These are phyloP conservation scores for Herpetotheres cachinnans DNA, from an alignment of 2,113 vertebrate species.

Conservation along the genomic window DNA sequence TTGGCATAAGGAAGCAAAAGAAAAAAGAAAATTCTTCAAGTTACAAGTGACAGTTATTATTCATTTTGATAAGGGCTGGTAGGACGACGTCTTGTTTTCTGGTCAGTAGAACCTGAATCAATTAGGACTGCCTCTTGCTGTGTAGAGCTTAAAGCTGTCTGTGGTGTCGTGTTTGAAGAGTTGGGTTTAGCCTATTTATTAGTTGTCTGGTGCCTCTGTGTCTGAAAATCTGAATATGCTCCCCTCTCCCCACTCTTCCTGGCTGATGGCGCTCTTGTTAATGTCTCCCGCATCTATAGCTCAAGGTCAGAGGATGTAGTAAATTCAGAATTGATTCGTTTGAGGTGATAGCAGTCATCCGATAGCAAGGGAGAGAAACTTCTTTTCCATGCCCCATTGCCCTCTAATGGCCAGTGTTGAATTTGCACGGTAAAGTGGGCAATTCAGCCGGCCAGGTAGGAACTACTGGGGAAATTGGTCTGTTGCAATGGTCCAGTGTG, in stretches of 20 bases:
- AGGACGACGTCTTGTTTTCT: fast-evolving
- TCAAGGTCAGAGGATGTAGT: conserved; percentile 20
- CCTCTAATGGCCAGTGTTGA: background rate
- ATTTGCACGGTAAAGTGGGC: background rate
- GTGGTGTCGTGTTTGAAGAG: background rate
- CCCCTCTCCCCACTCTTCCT: background rate
- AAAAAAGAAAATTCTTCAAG: background rate
- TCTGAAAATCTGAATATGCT: background rate
- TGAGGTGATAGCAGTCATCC: background rate
- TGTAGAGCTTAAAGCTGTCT: background rate
- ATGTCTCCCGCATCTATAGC: background rate
- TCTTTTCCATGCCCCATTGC: background rate
- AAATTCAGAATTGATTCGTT: background rate
- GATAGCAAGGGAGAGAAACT: background rate
- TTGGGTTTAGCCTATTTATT: background rate
- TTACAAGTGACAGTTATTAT: background rate
- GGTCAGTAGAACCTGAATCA: background rate
- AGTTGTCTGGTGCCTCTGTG: conserved; percentile 33
- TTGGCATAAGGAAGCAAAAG: background rate
- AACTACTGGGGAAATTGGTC: fast-evolving
- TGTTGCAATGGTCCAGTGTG: fast-evolving
- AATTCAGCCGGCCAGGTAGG: fast-evolving
- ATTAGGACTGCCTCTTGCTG: background rate
- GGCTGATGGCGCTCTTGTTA: background rate
- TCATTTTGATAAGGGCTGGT: background rate